A percentile compares a stretch with the other conserved stretches of the same genome.
Conservation (phyloP, 1,140 invertebrate species). For the Euwallacea fornicatus region DNA sequence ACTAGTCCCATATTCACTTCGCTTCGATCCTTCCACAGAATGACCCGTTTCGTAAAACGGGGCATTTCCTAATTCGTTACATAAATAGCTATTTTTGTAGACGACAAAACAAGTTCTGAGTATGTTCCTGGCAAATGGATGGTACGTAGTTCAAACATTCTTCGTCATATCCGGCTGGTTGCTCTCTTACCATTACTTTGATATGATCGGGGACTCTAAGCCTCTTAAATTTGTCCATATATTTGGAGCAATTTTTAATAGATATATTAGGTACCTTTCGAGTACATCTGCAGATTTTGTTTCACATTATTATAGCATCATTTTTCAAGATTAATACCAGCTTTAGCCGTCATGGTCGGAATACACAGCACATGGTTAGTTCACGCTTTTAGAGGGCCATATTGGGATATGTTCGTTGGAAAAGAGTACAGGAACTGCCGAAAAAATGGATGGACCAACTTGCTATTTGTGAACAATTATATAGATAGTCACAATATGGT, state of each 20-base stretch:
- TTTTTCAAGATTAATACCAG: conserved; percentile 44
- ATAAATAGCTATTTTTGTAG: conserved; percentile 24
- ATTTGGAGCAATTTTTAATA: conserved; percentile 35
- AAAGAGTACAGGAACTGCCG: conserved; percentile 46
- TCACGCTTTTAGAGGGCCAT: conserved; percentile 41
- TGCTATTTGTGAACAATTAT: conserved; percentile 38
- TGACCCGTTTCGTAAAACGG: no score
- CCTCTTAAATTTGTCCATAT: conserved; percentile 26
- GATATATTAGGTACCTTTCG: conserved; percentile 40
- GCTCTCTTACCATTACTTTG: conserved; percentile 41
- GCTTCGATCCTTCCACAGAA: background rate
- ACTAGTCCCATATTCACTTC: background rate
- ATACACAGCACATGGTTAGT: conserved; percentile 43
- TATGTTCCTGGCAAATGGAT: conserved; percentile 41
- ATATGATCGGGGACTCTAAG: conserved; percentile 22
- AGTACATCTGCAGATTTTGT: background rate
- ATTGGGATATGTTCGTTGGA: conserved; percentile 46
- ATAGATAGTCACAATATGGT: conserved; percentile 37
- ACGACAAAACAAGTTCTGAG: conserved; percentile 35
- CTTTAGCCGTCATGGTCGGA: conserved; percentile 40
- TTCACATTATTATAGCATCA: background rate
- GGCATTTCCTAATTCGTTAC: background rate
- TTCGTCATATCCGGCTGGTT: conserved; percentile 46
- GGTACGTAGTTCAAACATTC: conserved; percentile 42
- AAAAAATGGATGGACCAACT: conserved; percentile 46